Conservation (phyloP, 1,140 invertebrate genomes). For the Rhopalosiphum maidis region DNA sequence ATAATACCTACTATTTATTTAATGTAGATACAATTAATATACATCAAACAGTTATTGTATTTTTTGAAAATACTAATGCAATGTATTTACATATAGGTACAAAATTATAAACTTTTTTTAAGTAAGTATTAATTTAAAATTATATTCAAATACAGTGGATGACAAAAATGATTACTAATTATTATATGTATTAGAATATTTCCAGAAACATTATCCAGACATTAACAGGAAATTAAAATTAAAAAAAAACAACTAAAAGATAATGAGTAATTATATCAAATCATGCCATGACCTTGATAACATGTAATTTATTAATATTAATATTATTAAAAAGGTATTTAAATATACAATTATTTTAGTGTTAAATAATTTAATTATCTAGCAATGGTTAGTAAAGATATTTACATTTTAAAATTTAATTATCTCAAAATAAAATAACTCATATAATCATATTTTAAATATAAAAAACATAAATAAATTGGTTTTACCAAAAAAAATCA, state of each 20-base stretch:
- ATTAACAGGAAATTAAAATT: not conserved
- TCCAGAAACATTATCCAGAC: not conserved
- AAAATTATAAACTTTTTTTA: not conserved
- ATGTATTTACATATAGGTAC: not conserved
- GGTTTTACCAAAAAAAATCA: not conserved
- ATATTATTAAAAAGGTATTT: not conserved
- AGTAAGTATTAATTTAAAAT: not conserved
- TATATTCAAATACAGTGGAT: not conserved
- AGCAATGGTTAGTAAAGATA: too few relatives aligned
- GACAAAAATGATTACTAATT: not conserved
- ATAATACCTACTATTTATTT: not conserved
- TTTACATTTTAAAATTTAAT: not conserved
- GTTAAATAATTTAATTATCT: not conserved
- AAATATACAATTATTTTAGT: not conserved
- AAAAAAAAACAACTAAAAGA: not conserved
- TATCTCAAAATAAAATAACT: not conserved
- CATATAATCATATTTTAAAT: not conserved
- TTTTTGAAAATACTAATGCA: not conserved
- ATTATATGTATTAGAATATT: not conserved
- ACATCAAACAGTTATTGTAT: not conserved
- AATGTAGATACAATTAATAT: not conserved
- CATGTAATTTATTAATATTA: not conserved
- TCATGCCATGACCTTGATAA: not conserved
- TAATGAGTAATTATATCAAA: not conserved
- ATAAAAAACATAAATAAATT: not conserved